Percentiles rank a stretch among this genome's conserved stretches.
These are phyloP conservation scores for Rhaphigaster nebulosa DNA, from an alignment of 2,888 invertebrate species.

Conservation along the genomic window DNA sequence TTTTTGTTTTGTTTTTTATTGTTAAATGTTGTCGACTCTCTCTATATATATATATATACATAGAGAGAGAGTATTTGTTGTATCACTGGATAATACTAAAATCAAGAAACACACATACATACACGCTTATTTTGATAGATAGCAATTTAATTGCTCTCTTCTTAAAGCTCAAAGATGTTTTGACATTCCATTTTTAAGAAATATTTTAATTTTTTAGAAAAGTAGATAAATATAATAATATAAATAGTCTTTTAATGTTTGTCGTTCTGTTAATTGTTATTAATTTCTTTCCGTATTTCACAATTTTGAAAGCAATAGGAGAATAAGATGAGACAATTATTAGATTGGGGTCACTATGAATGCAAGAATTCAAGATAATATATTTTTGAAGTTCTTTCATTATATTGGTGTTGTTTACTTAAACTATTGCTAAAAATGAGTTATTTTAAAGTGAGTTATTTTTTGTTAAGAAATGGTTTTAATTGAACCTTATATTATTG, in stretches of 20 bases:
- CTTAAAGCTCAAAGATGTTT: constrained; percentile 37
- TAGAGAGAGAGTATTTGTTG: not conserved
- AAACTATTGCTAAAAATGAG: not conserved
- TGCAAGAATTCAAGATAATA: not conserved
- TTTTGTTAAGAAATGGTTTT: not conserved
- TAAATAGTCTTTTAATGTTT: constrained; percentile 37
- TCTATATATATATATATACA: too few relatives aligned
- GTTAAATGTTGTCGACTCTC: not conserved
- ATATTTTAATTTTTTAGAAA: constrained; percentile 22
- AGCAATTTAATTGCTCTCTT: not conserved
- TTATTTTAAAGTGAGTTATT: not conserved
- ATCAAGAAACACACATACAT: constrained; percentile 14
- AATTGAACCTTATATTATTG: not conserved
- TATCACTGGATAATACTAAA: constrained; percentile 1
- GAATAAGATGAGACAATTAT: not conserved
- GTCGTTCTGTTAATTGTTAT: not conserved
- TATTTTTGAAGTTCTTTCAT: not conserved
- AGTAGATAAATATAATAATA: constrained; percentile 20
- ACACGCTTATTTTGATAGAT: constrained; percentile 34
- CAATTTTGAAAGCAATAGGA: not conserved
- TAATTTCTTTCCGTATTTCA: not conserved
- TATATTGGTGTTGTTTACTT: not conserved
- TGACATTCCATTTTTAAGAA: constrained; percentile 12
- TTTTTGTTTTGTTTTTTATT: not conserved
- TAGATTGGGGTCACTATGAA: constrained; percentile 31